A percentile compares a stretch with the other conserved stretches of the same genome.
Conservation (phyloP, 2,888 invertebrate species). For the Pollenia angustigena region DNA sequence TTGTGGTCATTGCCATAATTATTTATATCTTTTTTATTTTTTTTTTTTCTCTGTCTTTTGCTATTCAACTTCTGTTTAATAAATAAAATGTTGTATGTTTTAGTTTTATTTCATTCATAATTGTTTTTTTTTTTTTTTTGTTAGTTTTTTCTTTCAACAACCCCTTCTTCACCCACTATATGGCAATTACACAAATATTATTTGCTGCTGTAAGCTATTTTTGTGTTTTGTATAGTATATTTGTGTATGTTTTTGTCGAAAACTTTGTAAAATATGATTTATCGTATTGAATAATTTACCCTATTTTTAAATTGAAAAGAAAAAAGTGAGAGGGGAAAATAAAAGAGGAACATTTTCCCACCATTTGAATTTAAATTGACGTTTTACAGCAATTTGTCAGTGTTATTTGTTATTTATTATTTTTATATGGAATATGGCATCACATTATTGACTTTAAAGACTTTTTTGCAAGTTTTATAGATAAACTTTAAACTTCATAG, state of each 20-base stretch:
- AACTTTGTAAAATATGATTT: conserved; percentile 1
- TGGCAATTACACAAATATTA: conserved; percentile 8
- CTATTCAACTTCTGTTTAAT: conserved; percentile 15
- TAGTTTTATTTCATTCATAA: conserved; percentile 24
- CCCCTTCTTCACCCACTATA: background rate
- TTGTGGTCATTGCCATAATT: conserved; percentile 24
- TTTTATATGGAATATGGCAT: background rate
- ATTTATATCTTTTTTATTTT: background rate
- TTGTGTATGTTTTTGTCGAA: background rate
- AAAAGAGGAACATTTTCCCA: background rate
- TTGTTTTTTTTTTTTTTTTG: conserved; percentile 3
- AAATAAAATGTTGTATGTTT: conserved; percentile 3
- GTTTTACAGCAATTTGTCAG: conserved; percentile 4
- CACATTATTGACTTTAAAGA: background rate
- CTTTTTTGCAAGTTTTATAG: background rate
- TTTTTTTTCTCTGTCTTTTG: background rate
- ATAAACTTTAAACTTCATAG: no score
- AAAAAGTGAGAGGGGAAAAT: background rate
- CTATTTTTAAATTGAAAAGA: background rate
- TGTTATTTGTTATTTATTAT: background rate
- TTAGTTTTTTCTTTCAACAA: background rate
- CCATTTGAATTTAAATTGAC: conserved; percentile 18
- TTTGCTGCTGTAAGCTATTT: background rate
- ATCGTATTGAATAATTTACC: background rate
- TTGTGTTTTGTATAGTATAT: conserved; percentile 1